A percentile compares a stretch with the other conserved stretches of the same genome.
Evolutionary conservation across 2,888 invertebrate genomes (phyloP).

Genomic region (Odontocerum albicorne): DNA sequence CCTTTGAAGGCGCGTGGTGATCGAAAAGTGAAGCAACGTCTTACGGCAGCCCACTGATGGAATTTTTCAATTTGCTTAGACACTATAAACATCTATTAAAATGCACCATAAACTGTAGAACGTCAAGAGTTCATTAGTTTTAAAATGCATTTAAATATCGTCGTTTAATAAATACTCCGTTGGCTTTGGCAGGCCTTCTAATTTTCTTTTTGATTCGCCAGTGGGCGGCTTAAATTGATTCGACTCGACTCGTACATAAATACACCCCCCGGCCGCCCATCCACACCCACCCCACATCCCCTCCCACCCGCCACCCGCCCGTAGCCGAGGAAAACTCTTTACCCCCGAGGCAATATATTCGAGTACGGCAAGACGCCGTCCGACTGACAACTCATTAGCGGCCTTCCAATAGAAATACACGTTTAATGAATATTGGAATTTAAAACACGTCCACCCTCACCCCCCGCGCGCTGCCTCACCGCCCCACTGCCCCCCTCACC

Average conservation of each 20-base stretch:
- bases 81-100: no score
- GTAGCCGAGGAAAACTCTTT: slow-evolving; percentile 17
- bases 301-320: not conserved
- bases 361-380: slow-evolving; percentile 33
- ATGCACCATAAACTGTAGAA: no score
- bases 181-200: not conserved
- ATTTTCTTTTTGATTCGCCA: slow-evolving; percentile 23
- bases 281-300: not conserved
- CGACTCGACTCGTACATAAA: slow-evolving; percentile 16
- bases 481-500: slow-evolving; percentile 19
- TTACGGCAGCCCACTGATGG: no score
- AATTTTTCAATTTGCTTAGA: no score
- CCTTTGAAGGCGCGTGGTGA: no score
- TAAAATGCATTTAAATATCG: no score
- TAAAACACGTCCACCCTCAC: slow-evolving; percentile 37
- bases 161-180: not conserved
- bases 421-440: slow-evolving; percentile 38
- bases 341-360: slow-evolving; percentile 25
- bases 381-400: slow-evolving; percentile 38
- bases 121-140: no score
- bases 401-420: slow-evolving; percentile 38
- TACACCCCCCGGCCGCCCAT: slow-evolving; percentile 5
- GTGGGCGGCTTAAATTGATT: slow-evolving; percentile 24
- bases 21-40: no score
- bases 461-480: slow-evolving; percentile 16